These are phyloP conservation scores for Carettochelys insculpta DNA, from an alignment of 2,113 vertebrate species.

Conservation along the genomic window DNA sequence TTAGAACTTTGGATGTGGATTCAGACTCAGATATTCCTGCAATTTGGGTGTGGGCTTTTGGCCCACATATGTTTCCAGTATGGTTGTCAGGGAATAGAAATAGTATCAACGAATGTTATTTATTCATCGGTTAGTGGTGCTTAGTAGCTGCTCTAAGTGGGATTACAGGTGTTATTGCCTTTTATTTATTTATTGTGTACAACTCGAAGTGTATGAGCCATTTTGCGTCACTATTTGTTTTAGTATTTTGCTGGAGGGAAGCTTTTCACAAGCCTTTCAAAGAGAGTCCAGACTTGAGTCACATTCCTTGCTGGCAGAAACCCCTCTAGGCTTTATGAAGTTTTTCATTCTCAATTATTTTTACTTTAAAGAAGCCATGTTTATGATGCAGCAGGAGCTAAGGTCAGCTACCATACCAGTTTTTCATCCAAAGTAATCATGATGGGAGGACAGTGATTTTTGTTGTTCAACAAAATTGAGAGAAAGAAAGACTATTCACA, in stretches of 20 bases:
- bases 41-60: neutral
- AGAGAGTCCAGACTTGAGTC: accelerated
- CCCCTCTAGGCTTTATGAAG: neutral
- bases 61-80: neutral
- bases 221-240: neutral
- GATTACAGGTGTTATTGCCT: neutral
- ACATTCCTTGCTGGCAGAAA: neutral
- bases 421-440: neutral
- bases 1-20: neutral
- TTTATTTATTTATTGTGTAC: neutral
- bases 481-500: accelerated
- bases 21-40: neutral
- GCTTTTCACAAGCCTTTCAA: neutral
- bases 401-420: neutral
- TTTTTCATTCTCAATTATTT: neutral
- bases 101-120: neutral
- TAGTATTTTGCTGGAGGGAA: neutral
- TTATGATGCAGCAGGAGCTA: neutral
- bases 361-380: neutral
- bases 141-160: neutral
- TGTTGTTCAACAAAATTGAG: neutral
- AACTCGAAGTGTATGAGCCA: neutral
- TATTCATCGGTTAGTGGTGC: neutral
- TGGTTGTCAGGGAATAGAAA: neutral
- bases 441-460: neutral